Base-by-base conservation (phyloP, 2,888 invertebrate genomes). In the Morpho achilles region DNA sequence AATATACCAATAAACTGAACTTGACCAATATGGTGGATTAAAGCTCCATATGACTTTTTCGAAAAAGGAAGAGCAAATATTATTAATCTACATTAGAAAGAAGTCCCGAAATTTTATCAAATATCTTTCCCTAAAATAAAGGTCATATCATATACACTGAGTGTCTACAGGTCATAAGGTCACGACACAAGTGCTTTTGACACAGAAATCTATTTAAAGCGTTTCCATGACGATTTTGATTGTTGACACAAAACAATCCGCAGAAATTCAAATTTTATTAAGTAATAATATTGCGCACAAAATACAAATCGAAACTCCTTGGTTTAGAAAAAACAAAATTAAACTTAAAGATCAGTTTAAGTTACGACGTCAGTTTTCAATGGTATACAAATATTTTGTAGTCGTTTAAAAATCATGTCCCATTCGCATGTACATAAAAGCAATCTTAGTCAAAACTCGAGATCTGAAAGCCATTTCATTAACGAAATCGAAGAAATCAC, bases 381-480 rank as follows among this genome's bases (percentile, higher is more conserved):
- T 54, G 16, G 41, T 62, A 48, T 59, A 53, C 48, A 6, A 8
- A 8, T 52, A 8, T 46, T 40, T 56, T 56, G 39, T 56, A n/a
- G 9, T 32, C 40, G 43, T 57, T 57, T 52, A 51, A 23, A 10
- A 59, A 70, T 65, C 40, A 71, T 66, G 64, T 56, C 63, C n/a
- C 58, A 64, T 50, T 57, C 69, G 3, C 71, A 73, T n/a, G 66
- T 64, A 0, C 72, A 79, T 1, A 72, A 71, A 10, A 78, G 78
- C 57, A 79, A 76, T 50, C 52, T 71, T 0, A 86, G 86, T 49
- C 81, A 81, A 47, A 70, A 75, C n/a, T 84, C 83, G 0, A 73
- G 80, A 54, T 83, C 84, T 0, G 62, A 75, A 0, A 83, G 82
- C 50, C 78, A 79, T 8, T 64, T 76, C 7, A 62, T 75, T 2